Evolutionary conservation across 1,140 invertebrate species (phyloP).

Genomic region (Trachymyrmex septentrionalis): DNA sequence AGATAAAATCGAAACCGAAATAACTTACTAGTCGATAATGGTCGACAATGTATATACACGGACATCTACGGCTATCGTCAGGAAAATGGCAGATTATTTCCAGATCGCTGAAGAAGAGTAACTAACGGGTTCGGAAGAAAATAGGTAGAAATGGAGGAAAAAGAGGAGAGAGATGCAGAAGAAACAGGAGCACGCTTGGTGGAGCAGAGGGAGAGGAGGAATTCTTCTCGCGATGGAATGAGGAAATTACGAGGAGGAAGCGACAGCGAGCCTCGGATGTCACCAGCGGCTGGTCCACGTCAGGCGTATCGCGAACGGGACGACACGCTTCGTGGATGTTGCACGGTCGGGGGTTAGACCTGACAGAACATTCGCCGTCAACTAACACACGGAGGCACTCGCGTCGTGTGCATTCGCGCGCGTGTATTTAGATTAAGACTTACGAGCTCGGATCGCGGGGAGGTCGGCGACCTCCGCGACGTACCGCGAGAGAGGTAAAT

Average conservation of each 20-base stretch:
- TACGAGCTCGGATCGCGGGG: neutral
- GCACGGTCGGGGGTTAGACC: conserved; percentile 54
- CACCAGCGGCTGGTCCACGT: conserved; percentile 72
- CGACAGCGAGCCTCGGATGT: conserved; percentile 68
- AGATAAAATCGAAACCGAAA: neutral
- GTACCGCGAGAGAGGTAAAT: neutral
- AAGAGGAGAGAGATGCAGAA: conserved; percentile 14
- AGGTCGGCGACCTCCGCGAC: conserved; percentile 29
- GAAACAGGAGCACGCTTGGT: conserved; percentile 17
- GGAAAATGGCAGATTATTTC: conserved; percentile 34
- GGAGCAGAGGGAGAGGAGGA: conserved; percentile 12
- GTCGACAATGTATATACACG: neutral
- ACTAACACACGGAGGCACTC: conserved; percentile 3
- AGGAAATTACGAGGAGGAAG: conserved; percentile 71
- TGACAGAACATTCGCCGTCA: conserved; percentile 19
- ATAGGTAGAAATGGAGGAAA: conserved; percentile 9
- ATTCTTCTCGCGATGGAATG: conserved; percentile 65
- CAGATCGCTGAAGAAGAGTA: conserved; percentile 40
- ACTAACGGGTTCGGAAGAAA: neutral
- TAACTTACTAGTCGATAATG: conserved; percentile 14
- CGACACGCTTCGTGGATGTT: conserved; percentile 72
- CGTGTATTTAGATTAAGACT: conserved; percentile 56
- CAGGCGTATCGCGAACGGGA: conserved; percentile 72
- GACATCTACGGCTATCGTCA: neutral
- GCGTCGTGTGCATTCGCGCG: conserved; percentile 1